Evolutionary conservation across 30 jellyfish, hydroid and myxozoan species (phyloP), one percentile per base, ranked within the genome.

Genomic region (Aurelia aurita): DNA sequence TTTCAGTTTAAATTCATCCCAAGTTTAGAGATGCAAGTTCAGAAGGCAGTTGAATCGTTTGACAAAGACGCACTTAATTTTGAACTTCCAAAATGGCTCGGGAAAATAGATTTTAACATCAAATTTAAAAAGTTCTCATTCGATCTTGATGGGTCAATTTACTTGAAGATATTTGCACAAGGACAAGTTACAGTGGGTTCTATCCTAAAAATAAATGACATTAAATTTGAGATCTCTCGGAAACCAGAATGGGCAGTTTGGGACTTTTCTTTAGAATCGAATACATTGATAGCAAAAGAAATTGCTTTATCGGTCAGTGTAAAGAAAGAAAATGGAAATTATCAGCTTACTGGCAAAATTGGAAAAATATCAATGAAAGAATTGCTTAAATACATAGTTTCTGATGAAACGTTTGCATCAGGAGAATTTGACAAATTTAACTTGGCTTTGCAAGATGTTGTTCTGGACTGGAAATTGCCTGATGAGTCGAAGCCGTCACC

Each of bases 51-150:
- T 18, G 21, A 70, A 13, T 18, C 51, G 82, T 70, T 70, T 70
- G 82, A 28, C 5, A 70, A 70, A 34, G 51, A 43, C 22, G 13
- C 82, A 21, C 4, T 70, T 35, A 45, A 43, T 7, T 26, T 39
- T 25, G 82, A 70, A 49, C 67, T 70, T 25, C 82, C 82, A 43
- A 39, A 70, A 7, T 70, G 82, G 82, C 35, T 70, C 23, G 67
- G 82, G 26, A 49, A 70, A 70, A 11, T 32, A 45, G 60, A 45
- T 8, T 62, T 39, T 10, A 45, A 35, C 19, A 43, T 70, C 67
- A 39, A 44, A 22, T 70, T 70, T 19, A 35, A 70, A 45, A 70
- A 70, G 29, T 70, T 70, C 39, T 34, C 66, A n/a, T 70, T 70
- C 34, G 82, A 45, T 34, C 19, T 70, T 34, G 82, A 45, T 43